Conservation (phyloP, 2,888 invertebrate species). For the Buathra laborator region DNA sequence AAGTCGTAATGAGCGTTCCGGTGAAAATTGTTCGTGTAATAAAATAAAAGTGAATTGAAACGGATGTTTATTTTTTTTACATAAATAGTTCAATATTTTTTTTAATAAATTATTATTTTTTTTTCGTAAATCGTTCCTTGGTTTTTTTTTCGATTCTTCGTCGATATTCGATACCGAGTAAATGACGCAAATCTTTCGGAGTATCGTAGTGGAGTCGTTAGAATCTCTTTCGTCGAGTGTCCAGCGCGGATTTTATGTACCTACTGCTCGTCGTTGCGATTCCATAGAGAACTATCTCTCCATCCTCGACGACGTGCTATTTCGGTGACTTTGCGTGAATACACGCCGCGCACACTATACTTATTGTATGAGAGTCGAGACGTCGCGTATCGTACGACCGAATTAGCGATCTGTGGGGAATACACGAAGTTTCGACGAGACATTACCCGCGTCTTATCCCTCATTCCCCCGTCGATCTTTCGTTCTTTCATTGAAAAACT, state of each 20-base stretch:
- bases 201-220: not conserved
- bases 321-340: slow-evolving; percentile 25
- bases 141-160: too few relatives aligned
- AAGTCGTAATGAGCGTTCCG: not conserved
- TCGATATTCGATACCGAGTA: not conserved
- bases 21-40: not conserved
- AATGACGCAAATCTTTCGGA: not conserved
- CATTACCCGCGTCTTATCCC: not conserved
- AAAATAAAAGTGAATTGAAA: not conserved
- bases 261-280: not conserved
- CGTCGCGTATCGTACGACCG: slow-evolving; percentile 10
- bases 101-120: too few relatives aligned
- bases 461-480: not conserved
- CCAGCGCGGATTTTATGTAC: not conserved
- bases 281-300: slow-evolving; percentile 1
- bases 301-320: slow-evolving; percentile 28
- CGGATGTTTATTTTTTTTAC: not conserved
- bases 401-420: slow-evolving; percentile 41
- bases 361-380: slow-evolving; percentile 26
- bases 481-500: slow-evolving; percentile 5
- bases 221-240: not conserved
- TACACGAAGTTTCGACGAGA: slow-evolving; percentile 32
- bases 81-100: not conserved
- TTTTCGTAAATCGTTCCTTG: too few relatives aligned
- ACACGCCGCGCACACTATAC: not conserved